These are phyloP conservation scores for Spongilla lacustris DNA, from an alignment of 37 sponge, comb jelly and placozoan species.

Conservation along the genomic window DNA sequence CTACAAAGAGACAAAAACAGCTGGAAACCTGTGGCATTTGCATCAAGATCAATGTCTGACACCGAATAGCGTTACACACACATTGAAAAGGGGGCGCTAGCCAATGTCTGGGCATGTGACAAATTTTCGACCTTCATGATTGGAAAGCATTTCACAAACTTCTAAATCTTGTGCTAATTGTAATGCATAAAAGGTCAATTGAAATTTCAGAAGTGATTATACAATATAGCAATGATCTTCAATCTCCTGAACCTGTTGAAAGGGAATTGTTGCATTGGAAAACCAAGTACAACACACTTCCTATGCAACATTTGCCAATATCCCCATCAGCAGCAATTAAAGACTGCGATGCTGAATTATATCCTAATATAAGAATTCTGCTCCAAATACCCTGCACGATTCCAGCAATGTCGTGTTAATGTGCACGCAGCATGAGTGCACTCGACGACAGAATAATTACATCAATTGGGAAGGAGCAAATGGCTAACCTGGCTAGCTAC, in stretches of 20 bases:
- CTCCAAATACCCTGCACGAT: conserved; percentile 15
- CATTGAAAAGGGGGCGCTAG: no score
- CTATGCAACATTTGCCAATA: background rate
- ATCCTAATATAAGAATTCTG: background rate
- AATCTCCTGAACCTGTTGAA: conserved; percentile 6
- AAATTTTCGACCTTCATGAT: no score
- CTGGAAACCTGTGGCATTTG: no score
- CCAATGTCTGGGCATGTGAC: no score
- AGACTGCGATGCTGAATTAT: conserved; percentile 1
- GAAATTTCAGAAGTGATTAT: background rate
- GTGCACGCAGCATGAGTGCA: background rate
- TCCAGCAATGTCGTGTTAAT: conserved; percentile 13
- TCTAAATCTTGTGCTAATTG: no score
- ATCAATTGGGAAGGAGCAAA: conserved; percentile 12
- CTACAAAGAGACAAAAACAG: no score
- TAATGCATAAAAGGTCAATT: background rate
- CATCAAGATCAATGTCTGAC: no score
- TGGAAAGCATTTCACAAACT: no score
- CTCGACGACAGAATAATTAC: conserved; percentile 12
- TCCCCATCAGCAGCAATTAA: conserved; percentile 2
- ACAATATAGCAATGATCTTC: no score
- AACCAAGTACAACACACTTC: background rate
- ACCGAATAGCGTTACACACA: no score
- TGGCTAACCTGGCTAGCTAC: background rate
- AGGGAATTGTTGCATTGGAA: background rate